Conservation (phyloP, 1,140 invertebrate species). For the Drosophila santomea region DNA sequence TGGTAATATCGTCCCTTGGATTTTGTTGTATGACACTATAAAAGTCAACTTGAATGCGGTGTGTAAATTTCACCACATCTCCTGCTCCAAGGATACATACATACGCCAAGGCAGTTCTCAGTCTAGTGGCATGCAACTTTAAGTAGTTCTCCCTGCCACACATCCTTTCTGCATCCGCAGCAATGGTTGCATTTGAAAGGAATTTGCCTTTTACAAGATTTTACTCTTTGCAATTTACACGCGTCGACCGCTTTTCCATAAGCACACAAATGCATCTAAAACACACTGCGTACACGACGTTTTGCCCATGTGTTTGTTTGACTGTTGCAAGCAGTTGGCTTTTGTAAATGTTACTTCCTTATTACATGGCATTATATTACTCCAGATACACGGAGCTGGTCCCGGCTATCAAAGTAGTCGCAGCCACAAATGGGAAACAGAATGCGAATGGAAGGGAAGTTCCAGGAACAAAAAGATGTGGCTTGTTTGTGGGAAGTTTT, state of each 20-base stretch:
- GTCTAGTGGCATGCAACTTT: slow-evolving; percentile 64
- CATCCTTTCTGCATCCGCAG: slow-evolving; percentile 25
- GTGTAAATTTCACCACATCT: slow-evolving; percentile 66
- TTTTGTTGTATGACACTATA: slow-evolving; percentile 79
- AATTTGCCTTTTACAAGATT: slow-evolving; percentile 81
- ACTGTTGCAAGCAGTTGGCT: slow-evolving; percentile 72
- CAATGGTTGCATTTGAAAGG: slow-evolving; percentile 78
- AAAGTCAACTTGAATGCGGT: slow-evolving; percentile 81
- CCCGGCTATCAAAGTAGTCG: slow-evolving; percentile 36
- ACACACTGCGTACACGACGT: slow-evolving; percentile 6
- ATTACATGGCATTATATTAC: slow-evolving; percentile 67
- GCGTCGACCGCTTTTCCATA: slow-evolving; percentile 65
- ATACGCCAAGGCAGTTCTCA: background rate
- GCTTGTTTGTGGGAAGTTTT: slow-evolving; percentile 4
- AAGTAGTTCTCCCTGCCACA: slow-evolving; percentile 61
- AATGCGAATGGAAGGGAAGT: slow-evolving; percentile 1
- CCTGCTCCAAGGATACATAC: slow-evolving; percentile 10
- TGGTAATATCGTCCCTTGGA: slow-evolving; percentile 42
- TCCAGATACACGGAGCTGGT: slow-evolving; percentile 29
- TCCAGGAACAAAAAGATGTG: background rate
- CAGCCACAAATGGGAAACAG: slow-evolving; percentile 18
- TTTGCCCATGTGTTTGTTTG: slow-evolving; percentile 23
- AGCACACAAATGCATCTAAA: slow-evolving; percentile 33
- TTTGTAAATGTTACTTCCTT: slow-evolving; percentile 81
- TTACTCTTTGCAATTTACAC: slow-evolving; percentile 82